Evolutionary conservation across 2,888 invertebrate species (phyloP).

Genomic region (Drosophila multiciliata): DNA sequence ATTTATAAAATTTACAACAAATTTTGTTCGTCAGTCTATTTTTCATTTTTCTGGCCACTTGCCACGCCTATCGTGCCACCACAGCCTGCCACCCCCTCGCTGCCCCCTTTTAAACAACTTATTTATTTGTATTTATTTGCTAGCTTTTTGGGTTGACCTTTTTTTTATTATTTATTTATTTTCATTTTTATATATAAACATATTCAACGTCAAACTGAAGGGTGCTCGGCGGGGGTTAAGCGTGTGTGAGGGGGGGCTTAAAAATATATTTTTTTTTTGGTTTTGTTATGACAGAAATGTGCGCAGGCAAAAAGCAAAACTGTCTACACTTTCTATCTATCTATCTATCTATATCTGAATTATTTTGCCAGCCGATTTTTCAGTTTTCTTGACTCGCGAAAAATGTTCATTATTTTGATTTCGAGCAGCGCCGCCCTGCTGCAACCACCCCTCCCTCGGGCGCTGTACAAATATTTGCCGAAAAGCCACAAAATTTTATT

Average conservation of each 20-base stretch:
- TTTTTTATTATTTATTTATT: conserved; percentile 59
- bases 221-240: background rate
- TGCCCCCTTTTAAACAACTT: background rate
- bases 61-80: conserved; percentile 20
- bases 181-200: conserved; percentile 58
- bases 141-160: conserved; percentile 1
- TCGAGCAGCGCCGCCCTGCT: conserved; percentile 19
- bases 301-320: conserved; percentile 44
- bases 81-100: background rate
- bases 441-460: background rate
- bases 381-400: conserved; percentile 30
- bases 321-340: conserved; percentile 29
- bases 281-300: conserved; percentile 77
- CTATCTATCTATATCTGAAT: background rate
- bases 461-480: conserved; percentile 67
- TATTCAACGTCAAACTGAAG: conserved; percentile 47
- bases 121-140: conserved; percentile 43
- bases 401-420: conserved; percentile 51
- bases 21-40: conserved; percentile 59
- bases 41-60: conserved; percentile 62
- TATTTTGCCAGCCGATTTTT: conserved; percentile 14
- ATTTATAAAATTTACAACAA: conserved; percentile 64
- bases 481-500: conserved; percentile 71
- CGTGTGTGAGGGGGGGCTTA: background rate
- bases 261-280: conserved; percentile 55